These are phyloP conservation scores for Drosophila gunungcola DNA, from an alignment of 1,140 invertebrate genomes.

Conservation along the genomic window DNA sequence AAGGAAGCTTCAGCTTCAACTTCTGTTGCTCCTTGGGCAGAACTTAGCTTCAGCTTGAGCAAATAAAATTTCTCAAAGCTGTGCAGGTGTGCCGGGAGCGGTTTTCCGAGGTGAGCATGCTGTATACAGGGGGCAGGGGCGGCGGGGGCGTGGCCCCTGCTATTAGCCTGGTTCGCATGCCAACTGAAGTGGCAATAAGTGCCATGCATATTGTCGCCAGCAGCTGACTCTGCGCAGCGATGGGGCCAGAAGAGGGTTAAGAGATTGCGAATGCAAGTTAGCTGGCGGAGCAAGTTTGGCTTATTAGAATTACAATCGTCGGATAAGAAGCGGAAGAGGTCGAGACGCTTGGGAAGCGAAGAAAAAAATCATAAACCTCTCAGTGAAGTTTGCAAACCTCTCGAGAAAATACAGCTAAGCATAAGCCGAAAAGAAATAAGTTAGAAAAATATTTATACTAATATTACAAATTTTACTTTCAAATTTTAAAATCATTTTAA, in stretches of 20 bases:
- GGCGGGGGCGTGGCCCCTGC: constrained; percentile 9
- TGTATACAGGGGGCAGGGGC: background rate
- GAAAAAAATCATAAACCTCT: background rate
- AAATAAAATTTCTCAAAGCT: constrained; percentile 63
- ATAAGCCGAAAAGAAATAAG: background rate
- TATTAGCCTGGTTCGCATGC: constrained; percentile 71
- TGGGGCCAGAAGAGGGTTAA: constrained; percentile 18
- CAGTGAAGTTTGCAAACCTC: background rate
- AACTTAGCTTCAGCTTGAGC: constrained; percentile 43
- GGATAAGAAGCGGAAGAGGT: constrained; percentile 14
- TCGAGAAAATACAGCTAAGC: background rate
- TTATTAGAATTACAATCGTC: constrained; percentile 39
- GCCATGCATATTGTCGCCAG: constrained; percentile 71
- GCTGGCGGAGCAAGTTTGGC: constrained; percentile 26
- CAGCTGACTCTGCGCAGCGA: constrained; percentile 33
- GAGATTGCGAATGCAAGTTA: constrained; percentile 33
- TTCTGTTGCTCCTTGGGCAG: constrained; percentile 33
- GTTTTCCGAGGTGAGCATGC: constrained; percentile 10
- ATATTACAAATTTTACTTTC: too few species aligned
- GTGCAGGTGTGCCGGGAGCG: constrained; percentile 20
- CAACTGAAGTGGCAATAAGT: constrained; percentile 82
- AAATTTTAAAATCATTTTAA: too few species aligned
- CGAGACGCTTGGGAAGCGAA: constrained; percentile 5
- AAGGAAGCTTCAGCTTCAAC: constrained; percentile 51
- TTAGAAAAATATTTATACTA: too few species aligned